Percentiles rank a stretch among this genome's conserved stretches.
These are phyloP conservation scores for Buphagus erythrorhynchus DNA, from an alignment of 2,797 vertebrate genomes.

Conservation along the genomic window DNA sequence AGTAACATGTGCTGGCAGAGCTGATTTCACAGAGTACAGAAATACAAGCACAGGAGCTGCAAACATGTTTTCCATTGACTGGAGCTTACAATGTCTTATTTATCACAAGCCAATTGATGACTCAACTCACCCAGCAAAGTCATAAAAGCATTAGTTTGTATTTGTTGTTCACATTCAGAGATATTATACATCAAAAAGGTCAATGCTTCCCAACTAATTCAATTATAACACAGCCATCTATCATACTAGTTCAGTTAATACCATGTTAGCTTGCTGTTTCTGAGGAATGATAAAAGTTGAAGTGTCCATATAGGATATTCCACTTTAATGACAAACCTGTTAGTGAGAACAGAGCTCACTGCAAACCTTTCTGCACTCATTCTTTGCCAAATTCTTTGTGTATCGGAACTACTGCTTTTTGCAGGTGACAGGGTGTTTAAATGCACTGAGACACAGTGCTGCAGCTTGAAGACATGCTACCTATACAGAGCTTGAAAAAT, in stretches of 20 bases:
- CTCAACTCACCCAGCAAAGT: conserved; percentile 52
- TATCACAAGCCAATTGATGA: conserved; percentile 53
- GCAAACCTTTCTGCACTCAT: not conserved
- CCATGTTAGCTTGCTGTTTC: not conserved
- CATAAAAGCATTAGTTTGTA: conserved; percentile 64
- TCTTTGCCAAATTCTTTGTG: not conserved
- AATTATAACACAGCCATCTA: conserved; percentile 64
- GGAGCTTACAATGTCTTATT: not conserved
- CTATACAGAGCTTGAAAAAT: not conserved
- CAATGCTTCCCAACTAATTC: conserved; percentile 70
- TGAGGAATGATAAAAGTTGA: not conserved
- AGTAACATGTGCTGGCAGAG: not conserved
- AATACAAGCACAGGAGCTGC: not conserved
- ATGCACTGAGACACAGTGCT: not conserved
- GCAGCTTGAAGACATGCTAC: not conserved
- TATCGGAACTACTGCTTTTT: not conserved
- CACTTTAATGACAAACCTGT: not conserved
- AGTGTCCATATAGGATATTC: not conserved
- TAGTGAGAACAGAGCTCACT: not conserved
- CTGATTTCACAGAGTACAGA: not conserved
- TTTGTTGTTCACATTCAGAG: conserved; percentile 63
- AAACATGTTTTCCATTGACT: conserved; percentile 58
- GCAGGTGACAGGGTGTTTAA: not conserved
- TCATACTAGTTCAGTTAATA: conserved; percentile 36
- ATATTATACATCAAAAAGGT: conserved; percentile 69